Base-by-base conservation (phyloP, 2,888 invertebrate genomes). In the Pandemis cinnamomeana region DNA sequence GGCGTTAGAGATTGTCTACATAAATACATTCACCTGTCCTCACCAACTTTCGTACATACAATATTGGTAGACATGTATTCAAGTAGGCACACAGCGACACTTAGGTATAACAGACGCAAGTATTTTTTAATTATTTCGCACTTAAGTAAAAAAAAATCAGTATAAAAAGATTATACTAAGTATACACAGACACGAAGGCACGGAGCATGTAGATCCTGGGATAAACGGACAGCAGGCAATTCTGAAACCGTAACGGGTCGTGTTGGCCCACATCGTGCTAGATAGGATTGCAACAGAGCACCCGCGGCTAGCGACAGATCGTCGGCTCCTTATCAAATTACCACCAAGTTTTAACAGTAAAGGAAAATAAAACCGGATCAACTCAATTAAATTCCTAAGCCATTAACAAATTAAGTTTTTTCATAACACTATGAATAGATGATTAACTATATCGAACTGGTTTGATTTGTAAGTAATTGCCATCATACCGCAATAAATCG, bases 141-240 rank as follows among this genome's bases (percentile, higher is more conserved):
- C 20, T 20, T 20, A 20, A 20, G 20, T 20, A 20, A 20, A 20
- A 20, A 20, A 20, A 20, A 20, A 20, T 27, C 6, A 48, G 5
- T 36, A 48, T 64, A 13, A 46, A 36, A 7, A 70, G 20, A 46
- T 46, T 62, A 58, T 60, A 51, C 51, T 55, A 55, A 55, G 55
- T 55, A 55, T 44, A 48, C 55, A 41, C 41, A 27, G 42, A 64
- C 62, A 72, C 44, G 13, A 70, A 62, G 55, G 70, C 70, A 44
- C 41, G 53, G 53, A 74, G 67, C 74, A 62, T 74, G 71, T 71
- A 74, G 74, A 74, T 77, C 76, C 77, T 76, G 77, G 78, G 82
- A 82, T 82, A 80, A 82, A 81, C 82, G 81, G 81, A 76, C 77
- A 77, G 80, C 78, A 77, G 78, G 77, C 72, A 79, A 77, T 80